phyloP scores from a whole-genome alignment of 1,140 invertebrate genomes.

The Cheumatopsyche charites region DNA sequence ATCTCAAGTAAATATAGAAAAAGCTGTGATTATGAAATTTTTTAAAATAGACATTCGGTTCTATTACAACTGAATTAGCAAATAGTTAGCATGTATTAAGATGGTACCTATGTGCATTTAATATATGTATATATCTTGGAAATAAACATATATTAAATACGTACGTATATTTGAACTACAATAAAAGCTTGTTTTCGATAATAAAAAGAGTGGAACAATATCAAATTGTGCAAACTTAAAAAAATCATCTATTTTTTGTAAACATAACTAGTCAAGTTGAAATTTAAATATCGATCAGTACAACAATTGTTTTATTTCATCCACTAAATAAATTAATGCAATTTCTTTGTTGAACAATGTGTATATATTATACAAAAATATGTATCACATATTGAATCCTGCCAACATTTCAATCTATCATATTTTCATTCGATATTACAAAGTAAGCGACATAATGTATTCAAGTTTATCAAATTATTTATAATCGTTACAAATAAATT shows the following conservation, averaged over 20 bases:
- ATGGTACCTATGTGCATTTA: not conserved
- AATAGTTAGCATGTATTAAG: not conserved
- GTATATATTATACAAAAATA: conserved; percentile 1
- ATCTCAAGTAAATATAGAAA: conserved; percentile 15
- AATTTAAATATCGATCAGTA: conserved; percentile 8
- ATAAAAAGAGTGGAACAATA: not conserved
- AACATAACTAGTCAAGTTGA: conserved; percentile 10
- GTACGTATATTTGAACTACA: not conserved
- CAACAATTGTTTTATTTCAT: conserved; percentile 7
- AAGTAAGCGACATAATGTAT: not conserved
- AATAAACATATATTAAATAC: conserved; percentile 1
- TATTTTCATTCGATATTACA: not conserved
- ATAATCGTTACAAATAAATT: conserved; percentile 22
- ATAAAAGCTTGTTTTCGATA: not conserved
- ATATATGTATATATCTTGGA: not conserved
- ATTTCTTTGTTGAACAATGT: conserved; percentile 9
- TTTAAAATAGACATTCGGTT: conserved; percentile 7
- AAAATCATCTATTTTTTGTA: conserved; percentile 4
- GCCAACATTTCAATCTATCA: not conserved
- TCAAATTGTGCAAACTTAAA: not conserved
- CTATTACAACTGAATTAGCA: not conserved
- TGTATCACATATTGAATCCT: conserved; percentile 6
- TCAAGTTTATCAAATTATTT: conserved; percentile 13
- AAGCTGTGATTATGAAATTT: conserved; percentile 19
- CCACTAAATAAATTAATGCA: not conserved